Conservation (phyloP, 1,140 invertebrate species). For the Zaprionus nigranus region DNA sequence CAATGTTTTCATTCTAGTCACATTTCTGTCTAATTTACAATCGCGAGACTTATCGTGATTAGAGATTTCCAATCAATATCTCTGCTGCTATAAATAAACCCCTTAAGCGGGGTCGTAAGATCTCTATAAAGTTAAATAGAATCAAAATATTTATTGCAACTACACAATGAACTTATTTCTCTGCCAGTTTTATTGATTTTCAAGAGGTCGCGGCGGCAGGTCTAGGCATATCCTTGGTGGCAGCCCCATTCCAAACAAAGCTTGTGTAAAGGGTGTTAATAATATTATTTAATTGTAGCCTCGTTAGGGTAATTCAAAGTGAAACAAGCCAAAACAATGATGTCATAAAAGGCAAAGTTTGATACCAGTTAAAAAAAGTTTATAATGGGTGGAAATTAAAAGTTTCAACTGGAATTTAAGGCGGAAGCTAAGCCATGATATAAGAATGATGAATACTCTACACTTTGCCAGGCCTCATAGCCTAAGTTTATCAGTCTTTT, state of each 20-base stretch:
- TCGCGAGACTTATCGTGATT: conserved; percentile 21
- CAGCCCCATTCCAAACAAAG: background rate
- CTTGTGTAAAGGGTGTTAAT: background rate
- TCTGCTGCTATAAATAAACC: conserved; percentile 33
- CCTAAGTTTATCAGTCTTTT: no score
- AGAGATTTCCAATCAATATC: conserved; percentile 32
- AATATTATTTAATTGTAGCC: background rate
- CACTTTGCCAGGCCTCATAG: no score
- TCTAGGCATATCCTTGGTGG: background rate
- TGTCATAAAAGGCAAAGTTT: background rate
- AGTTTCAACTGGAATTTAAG: background rate
- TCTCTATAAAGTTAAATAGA: conserved; percentile 22
- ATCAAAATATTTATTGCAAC: conserved; percentile 21
- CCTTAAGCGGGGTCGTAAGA: background rate
- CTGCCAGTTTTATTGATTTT: conserved; percentile 10
- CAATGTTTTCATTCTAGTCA: conserved; percentile 27
- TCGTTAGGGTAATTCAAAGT: background rate
- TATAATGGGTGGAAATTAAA: background rate
- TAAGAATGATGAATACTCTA: no score
- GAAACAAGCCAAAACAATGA: background rate
- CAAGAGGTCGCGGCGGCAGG: background rate
- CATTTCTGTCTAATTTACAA: conserved; percentile 42
- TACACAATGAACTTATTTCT: background rate
- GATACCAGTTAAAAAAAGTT: background rate
- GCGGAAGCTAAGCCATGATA: no score